These are phyloP conservation scores for Osmerus mordax DNA, from an alignment of 2,113 vertebrate genomes.

Conservation along the genomic window DNA sequence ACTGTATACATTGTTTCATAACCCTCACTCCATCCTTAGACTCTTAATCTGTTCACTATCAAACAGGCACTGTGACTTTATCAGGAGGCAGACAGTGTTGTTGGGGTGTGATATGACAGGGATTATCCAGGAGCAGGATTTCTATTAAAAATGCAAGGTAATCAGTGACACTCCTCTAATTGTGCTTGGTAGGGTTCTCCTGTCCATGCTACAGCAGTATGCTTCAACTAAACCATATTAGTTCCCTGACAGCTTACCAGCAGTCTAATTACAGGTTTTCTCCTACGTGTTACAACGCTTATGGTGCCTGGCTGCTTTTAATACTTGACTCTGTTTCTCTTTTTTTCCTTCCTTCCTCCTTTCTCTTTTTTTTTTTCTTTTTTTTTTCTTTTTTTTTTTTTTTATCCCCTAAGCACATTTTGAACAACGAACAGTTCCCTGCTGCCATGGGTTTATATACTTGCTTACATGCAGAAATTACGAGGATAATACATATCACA, in stretches of 20 bases:
- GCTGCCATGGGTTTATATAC: constrained; percentile 34
- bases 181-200: constrained; percentile 33
- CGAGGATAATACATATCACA: constrained; percentile 30
- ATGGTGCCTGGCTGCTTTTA: constrained; percentile 20
- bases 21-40: background rate
- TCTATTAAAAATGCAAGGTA: constrained; percentile 16
- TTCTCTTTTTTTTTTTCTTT: no score
- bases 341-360: background rate
- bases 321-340: constrained; percentile 2
- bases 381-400: background rate
- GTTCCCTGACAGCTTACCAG: constrained; percentile 37
- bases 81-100: background rate
- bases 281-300: constrained; percentile 34
- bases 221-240: constrained; percentile 40
- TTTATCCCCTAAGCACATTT: constrained; percentile 18
- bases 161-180: constrained; percentile 48
- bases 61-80: background rate
- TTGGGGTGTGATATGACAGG: constrained; percentile 11
- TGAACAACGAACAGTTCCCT: constrained; percentile 25
- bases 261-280: constrained; percentile 50
- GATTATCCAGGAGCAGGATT: constrained; percentile 20
- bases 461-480: constrained; percentile 49
- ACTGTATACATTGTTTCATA: background rate
- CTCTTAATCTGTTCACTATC: constrained; percentile 2
- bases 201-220: constrained; percentile 11